Conservation (phyloP, 2,113 vertebrate species). For the Anolis carolinensis region DNA sequence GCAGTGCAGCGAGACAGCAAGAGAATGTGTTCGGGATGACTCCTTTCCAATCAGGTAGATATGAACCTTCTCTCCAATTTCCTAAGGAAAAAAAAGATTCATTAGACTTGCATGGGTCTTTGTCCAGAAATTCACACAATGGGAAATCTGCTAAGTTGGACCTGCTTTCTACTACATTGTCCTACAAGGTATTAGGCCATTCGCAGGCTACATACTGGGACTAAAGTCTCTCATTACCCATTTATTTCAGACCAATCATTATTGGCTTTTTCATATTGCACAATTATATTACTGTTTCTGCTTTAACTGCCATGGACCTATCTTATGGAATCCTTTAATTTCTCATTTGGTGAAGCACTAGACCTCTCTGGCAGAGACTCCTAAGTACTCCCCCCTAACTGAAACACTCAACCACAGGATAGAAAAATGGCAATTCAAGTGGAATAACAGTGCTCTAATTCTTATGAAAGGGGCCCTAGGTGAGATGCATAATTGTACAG, state of each 20-base stretch:
- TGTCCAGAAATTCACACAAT: neutral
- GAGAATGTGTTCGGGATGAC: slow-evolving; percentile 91
- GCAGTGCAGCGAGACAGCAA: slow-evolving; percentile 94
- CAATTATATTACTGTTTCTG: no score
- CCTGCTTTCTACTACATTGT: neutral
- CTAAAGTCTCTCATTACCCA: slow-evolving; percentile 10
- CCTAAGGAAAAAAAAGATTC: slow-evolving; percentile 69
- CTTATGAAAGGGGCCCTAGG: neutral
- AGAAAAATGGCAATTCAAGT: no score
- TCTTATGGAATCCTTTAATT: no score
- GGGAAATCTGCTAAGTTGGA: neutral
- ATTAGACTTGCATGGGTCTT: slow-evolving; percentile 15
- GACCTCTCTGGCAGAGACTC: no score
- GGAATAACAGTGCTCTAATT: no score
- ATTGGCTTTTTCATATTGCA: neutral
- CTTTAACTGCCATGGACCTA: no score
- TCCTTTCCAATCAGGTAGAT: slow-evolving; percentile 98
- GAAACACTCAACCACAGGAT: no score
- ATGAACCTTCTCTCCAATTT: slow-evolving; percentile 97
- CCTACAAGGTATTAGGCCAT: neutral
- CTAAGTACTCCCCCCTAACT: no score
- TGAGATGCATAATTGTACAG: neutral
- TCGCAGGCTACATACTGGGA: neutral
- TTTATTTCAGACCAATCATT: neutral
- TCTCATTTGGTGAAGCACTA: no score